A percentile compares a stretch with the other conserved stretches of the same genome.
These are phyloP conservation scores for Falco peregrinus DNA, from an alignment of 2,797 vertebrate species.

Conservation along the genomic window DNA sequence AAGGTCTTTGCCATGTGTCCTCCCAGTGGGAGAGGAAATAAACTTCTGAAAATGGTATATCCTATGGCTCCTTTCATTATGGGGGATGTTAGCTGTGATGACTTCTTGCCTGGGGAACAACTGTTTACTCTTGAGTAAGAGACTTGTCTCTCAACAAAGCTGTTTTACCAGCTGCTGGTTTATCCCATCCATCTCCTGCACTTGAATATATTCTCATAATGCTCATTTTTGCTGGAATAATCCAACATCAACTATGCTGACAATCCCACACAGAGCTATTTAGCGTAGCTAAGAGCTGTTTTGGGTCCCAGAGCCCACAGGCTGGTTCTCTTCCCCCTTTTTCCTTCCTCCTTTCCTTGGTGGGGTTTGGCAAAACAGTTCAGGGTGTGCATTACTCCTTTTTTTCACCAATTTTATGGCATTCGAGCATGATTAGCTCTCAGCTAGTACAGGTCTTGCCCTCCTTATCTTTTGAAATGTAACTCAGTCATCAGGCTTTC, in stretches of 20 bases:
- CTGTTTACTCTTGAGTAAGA: not conserved
- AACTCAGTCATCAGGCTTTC: not conserved
- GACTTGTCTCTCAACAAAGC: not conserved
- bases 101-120: not conserved
- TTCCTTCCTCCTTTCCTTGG: not conserved
- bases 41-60: not conserved
- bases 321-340: not conserved
- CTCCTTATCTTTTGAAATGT: not conserved
- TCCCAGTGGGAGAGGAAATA: not conserved
- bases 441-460: not conserved
- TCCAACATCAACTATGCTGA: not conserved
- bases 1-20: not conserved
- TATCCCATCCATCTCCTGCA: not conserved
- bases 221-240: conserved; percentile 5
- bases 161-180: not conserved
- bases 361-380: not conserved
- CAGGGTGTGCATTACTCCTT: not conserved
- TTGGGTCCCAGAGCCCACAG: not conserved
- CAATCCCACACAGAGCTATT: not conserved
- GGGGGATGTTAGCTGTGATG: not conserved
- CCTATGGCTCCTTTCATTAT: not conserved
- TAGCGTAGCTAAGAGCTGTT: not conserved
- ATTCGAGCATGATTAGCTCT: not conserved
- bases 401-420: not conserved
- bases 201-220: not conserved